Conservation (phyloP, 2,888 invertebrate species). For the Macaria liturata region DNA sequence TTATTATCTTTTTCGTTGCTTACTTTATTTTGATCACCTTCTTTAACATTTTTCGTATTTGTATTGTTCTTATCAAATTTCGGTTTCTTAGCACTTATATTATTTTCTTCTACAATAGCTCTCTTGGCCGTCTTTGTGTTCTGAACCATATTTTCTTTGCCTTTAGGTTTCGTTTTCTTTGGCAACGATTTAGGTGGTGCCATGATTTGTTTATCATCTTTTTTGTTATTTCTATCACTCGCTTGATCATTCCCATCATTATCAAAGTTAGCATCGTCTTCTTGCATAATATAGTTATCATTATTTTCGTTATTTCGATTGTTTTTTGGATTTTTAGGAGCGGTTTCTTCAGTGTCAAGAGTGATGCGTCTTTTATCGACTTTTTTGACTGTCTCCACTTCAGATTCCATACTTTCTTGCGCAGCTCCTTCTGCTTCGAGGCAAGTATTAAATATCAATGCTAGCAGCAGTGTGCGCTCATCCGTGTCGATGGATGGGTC, state of each 20-base stretch:
- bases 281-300: neutral
- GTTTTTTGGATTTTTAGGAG: constrained; percentile 15
- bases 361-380: constrained; percentile 19
- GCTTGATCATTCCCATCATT: neutral
- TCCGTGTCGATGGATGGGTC: constrained; percentile 60
- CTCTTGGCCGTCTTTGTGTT: constrained; percentile 33
- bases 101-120: constrained; percentile 9
- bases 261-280: no score
- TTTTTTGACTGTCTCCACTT: constrained; percentile 42
- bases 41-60: neutral
- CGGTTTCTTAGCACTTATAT: constrained; percentile 19
- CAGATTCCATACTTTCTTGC: constrained; percentile 45
- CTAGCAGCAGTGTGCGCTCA: constrained; percentile 59
- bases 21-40: constrained; percentile 10
- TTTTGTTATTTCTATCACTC: neutral
- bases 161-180: constrained; percentile 55
- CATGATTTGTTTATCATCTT: constrained; percentile 54
- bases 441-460: constrained; percentile 63
- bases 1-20: constrained; percentile 14
- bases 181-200: constrained; percentile 66
- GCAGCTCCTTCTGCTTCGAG: constrained; percentile 49
- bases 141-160: constrained; percentile 40
- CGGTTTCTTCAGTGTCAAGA: constrained; percentile 12
- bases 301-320: neutral
- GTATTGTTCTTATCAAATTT: constrained; percentile 7